Conservation (phyloP, 2,888 invertebrate species). For the Synergus gifuensis region DNA sequence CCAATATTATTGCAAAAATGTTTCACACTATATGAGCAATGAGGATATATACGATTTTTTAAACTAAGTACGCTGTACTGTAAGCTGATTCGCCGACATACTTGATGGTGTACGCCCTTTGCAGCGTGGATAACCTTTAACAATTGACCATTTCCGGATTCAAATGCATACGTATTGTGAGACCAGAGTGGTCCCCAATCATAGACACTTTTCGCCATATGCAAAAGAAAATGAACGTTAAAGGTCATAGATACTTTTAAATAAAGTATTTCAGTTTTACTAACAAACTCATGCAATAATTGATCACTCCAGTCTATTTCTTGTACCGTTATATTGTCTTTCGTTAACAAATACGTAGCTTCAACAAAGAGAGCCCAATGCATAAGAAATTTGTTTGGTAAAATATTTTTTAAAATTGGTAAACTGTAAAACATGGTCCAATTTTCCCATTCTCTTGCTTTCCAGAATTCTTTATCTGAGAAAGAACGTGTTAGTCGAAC, state of each 20-base stretch:
- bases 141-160: conserved; percentile 38
- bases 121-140: conserved; percentile 24
- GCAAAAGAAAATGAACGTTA: conserved; percentile 4
- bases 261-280: neutral
- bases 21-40: neutral
- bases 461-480: conserved; percentile 1
- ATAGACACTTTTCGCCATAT: conserved; percentile 13
- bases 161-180: conserved; percentile 41
- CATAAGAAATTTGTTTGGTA: neutral
- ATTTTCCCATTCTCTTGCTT: conserved; percentile 13
- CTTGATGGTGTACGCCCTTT: conserved; percentile 23
- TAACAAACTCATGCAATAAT: conserved; percentile 36
- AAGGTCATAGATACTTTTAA: neutral
- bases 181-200: conserved; percentile 41
- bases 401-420: neutral
- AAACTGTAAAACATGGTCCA: conserved; percentile 4
- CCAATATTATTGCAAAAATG: neutral
- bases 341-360: conserved; percentile 25
- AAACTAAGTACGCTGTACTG: neutral
- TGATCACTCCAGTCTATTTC: conserved; percentile 24
- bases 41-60: neutral
- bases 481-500: neutral
- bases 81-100: conserved; percentile 11
- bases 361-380: conserved; percentile 35
- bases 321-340: neutral